A percentile compares a stretch with the other conserved stretches of the same genome.
Evolutionary conservation across 2,888 invertebrate species (phyloP).

Genomic region (Lasioglossum lativentre): DNA sequence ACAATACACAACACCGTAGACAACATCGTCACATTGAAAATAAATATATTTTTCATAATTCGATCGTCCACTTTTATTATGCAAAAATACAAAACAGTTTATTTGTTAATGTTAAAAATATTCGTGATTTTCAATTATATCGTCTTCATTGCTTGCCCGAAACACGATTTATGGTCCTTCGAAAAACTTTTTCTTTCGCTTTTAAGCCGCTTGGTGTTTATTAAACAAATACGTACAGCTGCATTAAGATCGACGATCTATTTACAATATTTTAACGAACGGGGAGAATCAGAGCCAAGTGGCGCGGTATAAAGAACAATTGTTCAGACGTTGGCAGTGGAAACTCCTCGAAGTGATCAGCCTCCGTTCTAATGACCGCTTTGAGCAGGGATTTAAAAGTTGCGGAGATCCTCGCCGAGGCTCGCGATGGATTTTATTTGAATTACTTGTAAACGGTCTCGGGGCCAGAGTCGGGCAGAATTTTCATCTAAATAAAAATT

Average conservation of each 20-base stretch:
- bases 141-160: too few relatives aligned
- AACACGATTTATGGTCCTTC: background rate
- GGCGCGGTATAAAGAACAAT: constrained; percentile 5
- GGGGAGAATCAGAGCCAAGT: background rate
- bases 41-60: too few relatives aligned
- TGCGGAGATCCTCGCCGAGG: background rate
- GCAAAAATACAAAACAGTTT: too few relatives aligned
- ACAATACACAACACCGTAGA: too few relatives aligned
- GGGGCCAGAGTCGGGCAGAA: too few relatives aligned
- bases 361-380: constrained; percentile 1
- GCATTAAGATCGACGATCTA: background rate
- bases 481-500: too few relatives aligned
- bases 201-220: background rate
- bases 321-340: background rate
- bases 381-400: background rate
- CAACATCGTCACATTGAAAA: too few relatives aligned
- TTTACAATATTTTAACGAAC: background rate
- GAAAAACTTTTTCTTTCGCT: background rate
- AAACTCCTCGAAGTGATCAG: constrained; percentile 15
- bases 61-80: too few relatives aligned
- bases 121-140: too few relatives aligned
- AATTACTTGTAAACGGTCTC: background rate
- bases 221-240: background rate
- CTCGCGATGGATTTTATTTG: background rate
- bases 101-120: too few relatives aligned